phyloP scores from a whole-genome alignment of 2,888 invertebrate genomes.

The Drosophila ustulata region DNA sequence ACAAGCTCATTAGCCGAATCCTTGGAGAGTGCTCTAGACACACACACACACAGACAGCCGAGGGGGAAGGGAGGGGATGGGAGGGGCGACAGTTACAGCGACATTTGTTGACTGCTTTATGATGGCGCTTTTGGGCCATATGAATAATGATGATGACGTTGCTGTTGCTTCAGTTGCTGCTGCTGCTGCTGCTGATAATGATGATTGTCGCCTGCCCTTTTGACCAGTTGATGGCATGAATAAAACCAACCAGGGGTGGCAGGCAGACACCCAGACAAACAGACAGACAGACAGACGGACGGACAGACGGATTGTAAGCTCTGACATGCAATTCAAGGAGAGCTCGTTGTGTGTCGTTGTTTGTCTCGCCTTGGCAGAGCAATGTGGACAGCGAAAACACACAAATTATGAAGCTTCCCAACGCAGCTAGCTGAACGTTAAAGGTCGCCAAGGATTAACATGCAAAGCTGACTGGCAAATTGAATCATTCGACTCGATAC shows the following conservation, averaged over 20 bases:
- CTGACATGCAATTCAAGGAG: conserved; percentile 27
- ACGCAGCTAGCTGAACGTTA: background rate
- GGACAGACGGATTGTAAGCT: conserved; percentile 1
- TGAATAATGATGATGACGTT: conserved; percentile 56
- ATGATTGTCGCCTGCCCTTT: conserved; percentile 55
- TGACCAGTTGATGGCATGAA: conserved; percentile 14
- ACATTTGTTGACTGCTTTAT: conserved; percentile 41
- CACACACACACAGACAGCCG: conserved; percentile 16
- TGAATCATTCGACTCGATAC: too few species aligned
- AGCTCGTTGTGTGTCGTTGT: background rate
- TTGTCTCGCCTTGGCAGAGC: conserved; percentile 1
- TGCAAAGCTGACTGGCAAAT: too few species aligned
- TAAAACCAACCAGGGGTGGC: background rate
- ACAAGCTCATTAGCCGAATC: conserved; percentile 74
- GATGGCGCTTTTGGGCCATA: conserved; percentile 56
- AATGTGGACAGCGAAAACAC: conserved; percentile 3
- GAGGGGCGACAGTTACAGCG: conserved; percentile 22
- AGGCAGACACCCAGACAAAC: background rate
- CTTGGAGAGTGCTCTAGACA: conserved; percentile 63
- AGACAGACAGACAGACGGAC: background rate
- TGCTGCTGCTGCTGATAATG: conserved; percentile 27
- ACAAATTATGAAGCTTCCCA: background rate
- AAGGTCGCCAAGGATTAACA: background rate
- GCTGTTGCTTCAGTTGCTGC: background rate
- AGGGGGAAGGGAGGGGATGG: background rate